Conservation (phyloP, 2,113 vertebrate genomes). For the Alethe castanea region DNA sequence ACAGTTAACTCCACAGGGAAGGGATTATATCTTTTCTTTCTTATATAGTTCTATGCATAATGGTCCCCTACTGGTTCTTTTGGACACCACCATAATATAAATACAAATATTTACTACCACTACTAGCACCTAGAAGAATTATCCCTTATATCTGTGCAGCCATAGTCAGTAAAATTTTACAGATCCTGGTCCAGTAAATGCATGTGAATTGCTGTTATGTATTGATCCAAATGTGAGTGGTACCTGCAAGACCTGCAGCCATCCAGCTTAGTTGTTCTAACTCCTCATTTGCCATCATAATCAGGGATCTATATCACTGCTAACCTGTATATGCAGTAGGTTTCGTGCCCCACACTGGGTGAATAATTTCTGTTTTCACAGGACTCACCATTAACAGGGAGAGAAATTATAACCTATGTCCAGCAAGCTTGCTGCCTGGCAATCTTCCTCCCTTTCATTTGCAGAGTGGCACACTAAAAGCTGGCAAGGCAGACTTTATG, state of each 20-base stretch:
- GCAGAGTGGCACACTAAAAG: background rate
- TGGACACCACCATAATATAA: background rate
- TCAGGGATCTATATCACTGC: background rate
- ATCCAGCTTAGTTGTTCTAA: background rate
- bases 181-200: background rate
- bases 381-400: background rate
- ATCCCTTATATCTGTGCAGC: background rate
- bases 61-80: conserved; percentile 3
- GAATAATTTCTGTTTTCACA: background rate
- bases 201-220: background rate
- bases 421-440: background rate
- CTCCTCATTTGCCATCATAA: background rate
- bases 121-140: background rate
- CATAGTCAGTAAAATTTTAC: background rate
- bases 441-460: conserved; percentile 10
- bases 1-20: conserved; percentile 28
- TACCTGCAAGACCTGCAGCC: background rate
- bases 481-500: background rate
- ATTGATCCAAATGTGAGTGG: background rate
- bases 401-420: conserved; percentile 11
- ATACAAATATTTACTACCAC: conserved; percentile 40
- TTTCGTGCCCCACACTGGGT: background rate
- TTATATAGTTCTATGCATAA: background rate
- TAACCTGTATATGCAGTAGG: background rate
- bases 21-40: conserved; percentile 38